Percentiles rank a stretch among this genome's conserved stretches.
phyloP scores from a whole-genome alignment of 2,797 vertebrate genomes.

The Hoplostethus mediterraneus region DNA sequence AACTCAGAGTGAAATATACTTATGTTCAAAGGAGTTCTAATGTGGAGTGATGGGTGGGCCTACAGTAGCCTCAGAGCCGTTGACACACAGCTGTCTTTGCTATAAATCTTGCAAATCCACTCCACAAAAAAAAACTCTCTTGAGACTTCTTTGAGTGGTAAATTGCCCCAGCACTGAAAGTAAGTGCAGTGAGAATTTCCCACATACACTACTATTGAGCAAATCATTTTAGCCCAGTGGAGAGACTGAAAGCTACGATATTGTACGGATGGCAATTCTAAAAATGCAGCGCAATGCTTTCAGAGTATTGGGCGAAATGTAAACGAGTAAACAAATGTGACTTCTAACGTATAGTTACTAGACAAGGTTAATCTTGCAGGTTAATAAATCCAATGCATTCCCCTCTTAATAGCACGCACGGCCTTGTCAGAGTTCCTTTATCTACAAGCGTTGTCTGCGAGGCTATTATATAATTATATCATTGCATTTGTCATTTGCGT shows the following conservation, averaged over 20 bases:
- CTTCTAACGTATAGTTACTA: conserved; percentile 60
- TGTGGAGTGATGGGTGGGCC: conserved; percentile 84
- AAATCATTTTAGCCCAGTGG: conserved; percentile 42
- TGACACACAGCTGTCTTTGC: conserved; percentile 89
- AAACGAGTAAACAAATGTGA: conserved; percentile 74
- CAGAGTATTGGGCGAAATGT: conserved; percentile 60
- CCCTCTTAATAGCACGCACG: conserved; percentile 67
- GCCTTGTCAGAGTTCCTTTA: conserved; percentile 72
- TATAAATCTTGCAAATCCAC: conserved; percentile 87
- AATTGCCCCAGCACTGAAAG: conserved; percentile 76
- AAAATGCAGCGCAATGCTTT: conserved; percentile 51
- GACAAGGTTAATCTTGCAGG: conserved; percentile 80
- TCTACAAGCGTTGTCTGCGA: conserved; percentile 74
- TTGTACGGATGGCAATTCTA: conserved; percentile 34
- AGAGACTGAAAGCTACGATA: conserved; percentile 31
- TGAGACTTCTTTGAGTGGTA: conserved; percentile 75
- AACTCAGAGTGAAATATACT: conserved; percentile 81
- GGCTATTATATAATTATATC: conserved; percentile 83
- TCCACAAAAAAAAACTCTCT: conserved; percentile 63
- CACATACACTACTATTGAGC: conserved; percentile 30
- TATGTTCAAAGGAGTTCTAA: conserved; percentile 87
- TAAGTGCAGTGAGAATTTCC: conserved; percentile 55
- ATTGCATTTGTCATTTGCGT: conserved; percentile 83
- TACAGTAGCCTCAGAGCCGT: conserved; percentile 77
- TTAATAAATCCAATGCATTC: conserved; percentile 81